phyloP scores from a whole-genome alignment of 2,888 invertebrate species.

The Bombylius major region DNA sequence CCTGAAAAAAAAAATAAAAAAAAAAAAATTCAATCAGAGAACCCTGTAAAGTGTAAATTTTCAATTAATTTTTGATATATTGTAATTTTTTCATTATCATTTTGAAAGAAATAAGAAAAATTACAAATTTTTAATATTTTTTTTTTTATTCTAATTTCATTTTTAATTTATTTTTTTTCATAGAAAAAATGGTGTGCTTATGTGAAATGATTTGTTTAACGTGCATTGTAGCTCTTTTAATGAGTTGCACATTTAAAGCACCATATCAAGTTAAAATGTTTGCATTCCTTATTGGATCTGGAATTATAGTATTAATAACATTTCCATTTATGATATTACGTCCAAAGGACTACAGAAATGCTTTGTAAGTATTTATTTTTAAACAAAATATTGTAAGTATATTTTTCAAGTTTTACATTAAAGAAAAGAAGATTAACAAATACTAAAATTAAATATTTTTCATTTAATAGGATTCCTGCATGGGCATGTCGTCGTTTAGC shows the following conservation, averaged over 20 bases:
- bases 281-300: conserved; percentile 48
- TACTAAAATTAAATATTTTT: too few relatives aligned
- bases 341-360: conserved; percentile 63
- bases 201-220: conserved; percentile 30
- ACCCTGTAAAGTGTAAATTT: too few relatives aligned
- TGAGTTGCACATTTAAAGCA: conserved; percentile 35
- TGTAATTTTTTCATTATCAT: too few relatives aligned
- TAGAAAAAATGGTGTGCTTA: conserved; percentile 24
- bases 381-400: not conserved
- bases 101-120: too few relatives aligned
- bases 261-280: conserved; percentile 60
- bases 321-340: conserved; percentile 64
- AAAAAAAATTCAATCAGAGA: too few relatives aligned
- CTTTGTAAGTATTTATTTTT: conserved; percentile 49
- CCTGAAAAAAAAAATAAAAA: too few relatives aligned
- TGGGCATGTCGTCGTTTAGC: conserved; percentile 44
- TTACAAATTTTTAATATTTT: too few relatives aligned
- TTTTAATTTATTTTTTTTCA: not conserved
- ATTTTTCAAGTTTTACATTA: conserved; percentile 7
- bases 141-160: too few relatives aligned
- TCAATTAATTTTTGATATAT: too few relatives aligned
- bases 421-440: not conserved
- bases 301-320: conserved; percentile 46
- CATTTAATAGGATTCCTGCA: conserved; percentile 49
- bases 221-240: conserved; percentile 26